Conservation (phyloP, 2,888 invertebrate genomes). For the Aricia artaxerxes region DNA sequence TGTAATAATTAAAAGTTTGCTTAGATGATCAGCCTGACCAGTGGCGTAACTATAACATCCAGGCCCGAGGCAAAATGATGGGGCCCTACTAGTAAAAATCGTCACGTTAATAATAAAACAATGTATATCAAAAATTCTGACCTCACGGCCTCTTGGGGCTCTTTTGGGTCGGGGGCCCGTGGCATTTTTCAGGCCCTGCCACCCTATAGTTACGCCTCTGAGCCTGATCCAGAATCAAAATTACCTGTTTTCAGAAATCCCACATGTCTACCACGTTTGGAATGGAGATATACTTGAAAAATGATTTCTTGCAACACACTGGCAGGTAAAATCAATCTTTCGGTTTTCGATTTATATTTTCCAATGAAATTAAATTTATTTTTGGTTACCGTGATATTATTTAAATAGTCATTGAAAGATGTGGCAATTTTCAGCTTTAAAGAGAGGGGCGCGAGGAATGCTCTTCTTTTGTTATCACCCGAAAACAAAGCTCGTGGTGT, state of each 20-base stretch:
- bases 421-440: constrained; percentile 85
- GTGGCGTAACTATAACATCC: too few relatives aligned
- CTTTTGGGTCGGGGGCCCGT: too few relatives aligned
- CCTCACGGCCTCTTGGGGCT: too few relatives aligned
- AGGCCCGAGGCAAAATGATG: too few relatives aligned
- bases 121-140: too few relatives aligned
- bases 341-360: not conserved
- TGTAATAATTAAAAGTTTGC: not conserved
- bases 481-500: constrained; percentile 89
- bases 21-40: not conserved
- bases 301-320: constrained; percentile 96
- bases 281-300: constrained; percentile 95
- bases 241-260: constrained; percentile 83
- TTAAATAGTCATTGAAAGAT: not conserved
- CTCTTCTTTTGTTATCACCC: constrained; percentile 86
- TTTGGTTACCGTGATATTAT: not conserved
- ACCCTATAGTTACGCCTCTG: too few relatives aligned
- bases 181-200: too few relatives aligned
- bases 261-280: constrained; percentile 88
- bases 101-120: too few relatives aligned
- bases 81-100: too few relatives aligned
- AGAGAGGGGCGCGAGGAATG: constrained; percentile 95
- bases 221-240: not conserved
- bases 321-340: constrained; percentile 84
- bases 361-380: not conserved